Percentiles rank a stretch among this genome's conserved stretches.
Evolutionary conservation across 2,888 invertebrate genomes (phyloP).

Genomic region (Rhagonycha fulva): DNA sequence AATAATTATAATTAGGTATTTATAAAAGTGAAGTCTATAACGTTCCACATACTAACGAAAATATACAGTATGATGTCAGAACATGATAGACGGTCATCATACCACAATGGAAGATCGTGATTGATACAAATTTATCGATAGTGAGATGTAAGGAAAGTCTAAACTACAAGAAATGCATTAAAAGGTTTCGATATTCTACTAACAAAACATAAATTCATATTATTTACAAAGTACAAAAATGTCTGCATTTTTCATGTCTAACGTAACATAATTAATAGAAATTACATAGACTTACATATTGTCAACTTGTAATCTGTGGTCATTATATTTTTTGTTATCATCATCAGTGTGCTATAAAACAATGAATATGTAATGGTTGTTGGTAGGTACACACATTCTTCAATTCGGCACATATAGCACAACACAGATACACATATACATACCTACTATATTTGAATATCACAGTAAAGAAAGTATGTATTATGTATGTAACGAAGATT

Average conservation of each 20-base stretch:
- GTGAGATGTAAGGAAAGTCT: constrained; percentile 26
- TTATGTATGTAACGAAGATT: constrained; percentile 1
- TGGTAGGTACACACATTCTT: constrained; percentile 34
- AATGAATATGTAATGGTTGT: constrained; percentile 30
- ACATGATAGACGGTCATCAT: constrained; percentile 20
- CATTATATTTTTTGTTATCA: constrained; percentile 29
- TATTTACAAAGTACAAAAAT: constrained; percentile 30
- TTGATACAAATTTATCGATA: constrained; percentile 39
- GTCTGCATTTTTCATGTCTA: constrained; percentile 32
- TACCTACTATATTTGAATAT: constrained; percentile 54
- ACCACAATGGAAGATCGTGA: constrained; percentile 42
- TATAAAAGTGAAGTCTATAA: constrained; percentile 5
- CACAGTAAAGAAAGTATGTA: constrained; percentile 52
- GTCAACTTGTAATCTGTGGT: constrained; percentile 37
- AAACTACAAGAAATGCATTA: constrained; percentile 16
- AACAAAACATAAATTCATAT: constrained; percentile 15
- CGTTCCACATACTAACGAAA: constrained; percentile 5
- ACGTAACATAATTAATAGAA: constrained; percentile 30
- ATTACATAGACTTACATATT: constrained; percentile 36
- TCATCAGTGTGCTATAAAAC: constrained; percentile 26
- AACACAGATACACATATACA: constrained; percentile 52
- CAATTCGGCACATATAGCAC: constrained; percentile 49
- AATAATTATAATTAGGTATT: neutral
- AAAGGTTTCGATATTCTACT: constrained; percentile 19
- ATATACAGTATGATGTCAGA: constrained; percentile 14